Percentiles rank a stretch among this genome's conserved stretches.
phyloP scores from a whole-genome alignment of 2,797 vertebrate genomes.

The Tangara arthus region DNA sequence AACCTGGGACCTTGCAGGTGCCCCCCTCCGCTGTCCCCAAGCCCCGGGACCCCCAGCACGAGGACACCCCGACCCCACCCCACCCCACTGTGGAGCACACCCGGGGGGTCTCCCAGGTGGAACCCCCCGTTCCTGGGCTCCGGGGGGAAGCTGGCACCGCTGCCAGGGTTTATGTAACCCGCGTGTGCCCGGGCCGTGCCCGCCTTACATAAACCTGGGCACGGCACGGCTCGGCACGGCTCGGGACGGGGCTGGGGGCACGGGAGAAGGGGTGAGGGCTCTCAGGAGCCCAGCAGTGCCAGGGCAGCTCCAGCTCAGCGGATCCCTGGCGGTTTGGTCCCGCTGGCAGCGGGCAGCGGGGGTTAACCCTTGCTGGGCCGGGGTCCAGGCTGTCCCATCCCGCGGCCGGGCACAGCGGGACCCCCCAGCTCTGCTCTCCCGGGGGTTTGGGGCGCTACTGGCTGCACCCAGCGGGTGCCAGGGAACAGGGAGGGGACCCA shows the following conservation, averaged over 20 bases:
- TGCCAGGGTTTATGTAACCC: neutral
- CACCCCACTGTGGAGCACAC: accelerated
- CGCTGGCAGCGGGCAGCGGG: accelerated
- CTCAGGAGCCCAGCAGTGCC: neutral
- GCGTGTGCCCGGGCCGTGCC: neutral
- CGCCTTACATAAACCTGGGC: neutral
- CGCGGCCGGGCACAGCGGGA: accelerated
- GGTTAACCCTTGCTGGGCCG: neutral
- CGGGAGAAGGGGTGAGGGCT: neutral
- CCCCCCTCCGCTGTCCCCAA: neutral
- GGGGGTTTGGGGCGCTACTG: accelerated
- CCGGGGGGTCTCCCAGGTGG: neutral
- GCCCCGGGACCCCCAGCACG: neutral
- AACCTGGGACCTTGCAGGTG: accelerated
- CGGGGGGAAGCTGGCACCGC: accelerated
- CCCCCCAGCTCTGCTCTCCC: accelerated
- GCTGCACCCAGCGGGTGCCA: constrained; percentile 26
- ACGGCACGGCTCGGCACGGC: neutral
- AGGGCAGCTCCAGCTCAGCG: neutral
- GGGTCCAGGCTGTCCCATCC: neutral
- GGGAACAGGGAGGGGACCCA: constrained; percentile 58
- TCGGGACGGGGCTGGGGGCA: neutral
- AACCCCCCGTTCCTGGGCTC: accelerated
- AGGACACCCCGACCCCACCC: accelerated
- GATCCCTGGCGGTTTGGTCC: neutral